phyloP scores from a whole-genome alignment of 2,888 invertebrate genomes.

The Nephrotoma guestfalica region DNA sequence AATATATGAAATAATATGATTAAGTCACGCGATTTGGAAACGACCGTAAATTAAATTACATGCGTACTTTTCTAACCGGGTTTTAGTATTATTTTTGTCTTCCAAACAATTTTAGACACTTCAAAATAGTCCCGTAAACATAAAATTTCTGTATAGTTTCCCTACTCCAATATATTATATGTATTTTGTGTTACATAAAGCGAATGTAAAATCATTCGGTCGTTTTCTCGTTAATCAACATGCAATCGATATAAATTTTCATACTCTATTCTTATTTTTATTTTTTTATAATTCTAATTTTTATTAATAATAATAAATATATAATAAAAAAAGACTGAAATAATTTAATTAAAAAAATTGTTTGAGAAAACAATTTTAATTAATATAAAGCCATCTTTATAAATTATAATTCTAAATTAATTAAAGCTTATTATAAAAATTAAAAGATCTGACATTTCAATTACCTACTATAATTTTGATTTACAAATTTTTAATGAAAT shows the following conservation, averaged over 20 bases:
- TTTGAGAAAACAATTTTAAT: background rate
- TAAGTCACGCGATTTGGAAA: background rate
- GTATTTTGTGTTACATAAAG: background rate
- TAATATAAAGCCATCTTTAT: background rate
- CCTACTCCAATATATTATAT: background rate
- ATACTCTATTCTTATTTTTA: background rate
- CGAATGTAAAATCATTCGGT: background rate
- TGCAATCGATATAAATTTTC: background rate
- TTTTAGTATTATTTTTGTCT: background rate
- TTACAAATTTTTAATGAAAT: background rate
- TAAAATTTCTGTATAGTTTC: background rate
- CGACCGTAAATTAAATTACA: background rate
- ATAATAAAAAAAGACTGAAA: background rate
- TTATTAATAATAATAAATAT: background rate
- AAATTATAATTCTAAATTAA: background rate
- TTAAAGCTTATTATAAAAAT: background rate
- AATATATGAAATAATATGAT: background rate
- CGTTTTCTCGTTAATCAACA: background rate
- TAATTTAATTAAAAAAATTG: background rate
- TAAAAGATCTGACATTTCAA: background rate
- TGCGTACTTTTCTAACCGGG: background rate
- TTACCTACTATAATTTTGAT: background rate
- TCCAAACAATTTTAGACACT: background rate
- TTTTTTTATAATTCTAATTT: background rate
- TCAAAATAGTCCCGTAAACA: background rate